Percentiles rank a stretch among this genome's conserved stretches.
Conservation (phyloP, 2,888 invertebrate species). For the Eristalinus sepulchralis region DNA sequence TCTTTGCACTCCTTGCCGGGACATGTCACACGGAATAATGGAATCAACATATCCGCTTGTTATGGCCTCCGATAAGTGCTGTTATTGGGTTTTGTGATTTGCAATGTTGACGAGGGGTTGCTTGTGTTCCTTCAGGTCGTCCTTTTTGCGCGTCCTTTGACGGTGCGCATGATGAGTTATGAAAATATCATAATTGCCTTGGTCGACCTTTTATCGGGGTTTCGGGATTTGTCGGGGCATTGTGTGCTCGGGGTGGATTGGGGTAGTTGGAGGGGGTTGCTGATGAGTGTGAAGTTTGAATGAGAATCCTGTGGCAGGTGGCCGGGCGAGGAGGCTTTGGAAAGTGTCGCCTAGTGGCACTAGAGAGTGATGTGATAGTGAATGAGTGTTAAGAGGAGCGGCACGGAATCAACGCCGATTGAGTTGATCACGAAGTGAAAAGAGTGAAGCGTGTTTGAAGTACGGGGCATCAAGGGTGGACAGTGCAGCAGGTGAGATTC, state of each 20-base stretch:
- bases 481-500: too few species aligned
- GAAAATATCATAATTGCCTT: conserved; percentile 63
- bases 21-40: conserved; percentile 61
- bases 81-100: conserved; percentile 57
- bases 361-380: too few species aligned
- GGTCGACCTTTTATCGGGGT: conserved; percentile 42
- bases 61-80: conserved; percentile 46
- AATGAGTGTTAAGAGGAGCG: too few species aligned
- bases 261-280: not conserved
- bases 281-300: not conserved
- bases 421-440: too few species aligned
- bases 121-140: not conserved
- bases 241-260: not conserved
- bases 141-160: conserved; percentile 3
- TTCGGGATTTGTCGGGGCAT: conserved; percentile 14
- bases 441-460: too few species aligned
- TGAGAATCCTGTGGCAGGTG: not conserved
- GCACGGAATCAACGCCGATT: too few species aligned
- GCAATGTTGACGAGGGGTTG: conserved; percentile 10
- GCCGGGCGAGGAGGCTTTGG: not conserved
- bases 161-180: conserved; percentile 51
- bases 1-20: conserved; percentile 12
- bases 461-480: too few species aligned
- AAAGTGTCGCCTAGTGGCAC: too few species aligned
- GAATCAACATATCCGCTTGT: conserved; percentile 62